Base-by-base conservation (phyloP, 1,140 invertebrate genomes). In the Dinoponera quadriceps region DNA sequence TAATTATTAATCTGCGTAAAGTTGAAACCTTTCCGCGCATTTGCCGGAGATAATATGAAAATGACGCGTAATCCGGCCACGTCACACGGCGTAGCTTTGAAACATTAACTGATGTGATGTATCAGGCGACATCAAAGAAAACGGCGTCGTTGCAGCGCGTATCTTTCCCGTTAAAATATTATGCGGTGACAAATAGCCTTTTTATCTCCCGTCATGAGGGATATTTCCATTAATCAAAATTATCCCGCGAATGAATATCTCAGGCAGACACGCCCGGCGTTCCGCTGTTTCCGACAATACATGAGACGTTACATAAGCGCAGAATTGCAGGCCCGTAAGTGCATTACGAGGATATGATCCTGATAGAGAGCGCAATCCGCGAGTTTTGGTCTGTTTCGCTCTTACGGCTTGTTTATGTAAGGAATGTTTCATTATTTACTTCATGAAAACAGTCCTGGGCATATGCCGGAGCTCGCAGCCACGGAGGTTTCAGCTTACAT, bases 401-500 rank as follows among this genome's bases (percentile, higher is more conserved):
- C 33, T 55, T 68, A 55, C 49, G 11, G 33, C 22, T 78, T 71
- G 75, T 80, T 69, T 80, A 71, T 71, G 25, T 80, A 80, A 71
- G 65, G 65, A 71, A 80, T 13, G 75, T 69, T 80, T 59, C 65
- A 80, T 68, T 80, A 69, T 80, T 80, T 80, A 71, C 51, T 55
- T 71, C 51, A 27, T 57, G 75, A 80, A 80, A 80, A 80, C 51
- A 80, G 51, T 75, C 44, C 44, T 80, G 65, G 13, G 65, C 65
- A 69, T 29, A 78, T 69, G 51, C 51, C 44, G 20, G 33, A 48
- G 65, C 49, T 71, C 18, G 66, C 65, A 57, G 68, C 65, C 69
- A 80, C 55, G n/a, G 75, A 78, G 75, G 63, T 78, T 78, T 78
- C 63, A 57, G 75, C 75, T 71, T 80, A 71, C 65, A 80, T 80